These are phyloP conservation scores for Cephus cinctus DNA, from an alignment of 1,140 invertebrate genomes.

Conservation along the genomic window DNA sequence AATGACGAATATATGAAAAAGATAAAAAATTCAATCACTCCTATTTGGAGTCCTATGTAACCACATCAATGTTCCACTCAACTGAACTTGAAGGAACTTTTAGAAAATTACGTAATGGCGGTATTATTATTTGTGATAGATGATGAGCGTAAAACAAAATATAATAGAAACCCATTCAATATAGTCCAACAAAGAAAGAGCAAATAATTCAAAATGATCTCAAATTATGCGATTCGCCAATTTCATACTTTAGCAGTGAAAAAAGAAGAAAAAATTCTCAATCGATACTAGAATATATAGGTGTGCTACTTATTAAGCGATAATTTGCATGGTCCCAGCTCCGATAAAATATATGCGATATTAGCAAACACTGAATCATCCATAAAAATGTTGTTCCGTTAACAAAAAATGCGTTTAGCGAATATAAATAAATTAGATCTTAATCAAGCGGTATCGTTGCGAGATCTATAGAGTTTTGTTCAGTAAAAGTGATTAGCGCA, in stretches of 20 bases:
- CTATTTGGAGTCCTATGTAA: background rate
- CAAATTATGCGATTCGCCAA: background rate
- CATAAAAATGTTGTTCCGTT: too few species aligned
- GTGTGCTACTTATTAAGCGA: background rate
- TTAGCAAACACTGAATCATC: too few species aligned
- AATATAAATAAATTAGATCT: too few species aligned
- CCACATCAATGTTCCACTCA: conserved; percentile 7
- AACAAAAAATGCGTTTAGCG: too few species aligned
- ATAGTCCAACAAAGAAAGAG: too few species aligned
- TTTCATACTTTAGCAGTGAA: background rate
- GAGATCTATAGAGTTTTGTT: too few species aligned
- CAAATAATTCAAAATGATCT: background rate
- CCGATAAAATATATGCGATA: background rate
- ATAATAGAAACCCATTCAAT: background rate
- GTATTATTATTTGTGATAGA: background rate
- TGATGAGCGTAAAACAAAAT: background rate
- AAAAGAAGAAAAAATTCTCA: too few species aligned
- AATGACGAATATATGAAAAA: conserved; percentile 22
- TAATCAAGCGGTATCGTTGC: too few species aligned
- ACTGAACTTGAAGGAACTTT: background rate
- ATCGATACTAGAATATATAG: background rate
- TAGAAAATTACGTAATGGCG: background rate
- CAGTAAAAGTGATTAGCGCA: too few species aligned
- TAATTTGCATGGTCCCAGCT: background rate
- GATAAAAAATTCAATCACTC: conserved; percentile 9